phyloP scores from a whole-genome alignment of 2,888 invertebrate species.

The Dorcus parallelipipedus region DNA sequence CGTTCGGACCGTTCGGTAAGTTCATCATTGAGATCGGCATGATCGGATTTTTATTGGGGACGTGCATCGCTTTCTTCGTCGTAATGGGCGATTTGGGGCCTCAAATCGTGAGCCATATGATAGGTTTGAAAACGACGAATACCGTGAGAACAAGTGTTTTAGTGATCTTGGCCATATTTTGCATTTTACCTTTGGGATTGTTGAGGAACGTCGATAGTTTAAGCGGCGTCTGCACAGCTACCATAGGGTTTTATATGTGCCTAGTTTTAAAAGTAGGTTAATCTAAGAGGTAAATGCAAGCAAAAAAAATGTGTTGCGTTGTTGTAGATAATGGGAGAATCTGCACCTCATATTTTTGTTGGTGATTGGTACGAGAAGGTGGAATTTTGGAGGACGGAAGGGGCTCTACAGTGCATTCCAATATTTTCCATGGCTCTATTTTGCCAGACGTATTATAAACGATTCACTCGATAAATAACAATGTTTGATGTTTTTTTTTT shows the following conservation, averaged over 20 bases:
- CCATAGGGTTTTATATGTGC: conserved; percentile 87
- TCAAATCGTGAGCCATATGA: conserved; percentile 78
- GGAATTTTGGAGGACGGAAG: conserved; percentile 78
- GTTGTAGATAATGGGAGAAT: conserved; percentile 72
- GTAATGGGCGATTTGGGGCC: conserved; percentile 98
- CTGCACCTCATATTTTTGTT: conserved; percentile 68
- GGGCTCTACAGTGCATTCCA: conserved; percentile 87
- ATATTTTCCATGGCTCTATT: conserved; percentile 96
- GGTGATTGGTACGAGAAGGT: conserved; percentile 73
- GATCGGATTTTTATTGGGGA: conserved; percentile 90
- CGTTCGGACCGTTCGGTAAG: conserved; percentile 89
- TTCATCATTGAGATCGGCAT: conserved; percentile 87
- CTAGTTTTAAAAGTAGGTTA: conserved; percentile 75
- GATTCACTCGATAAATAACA: neutral
- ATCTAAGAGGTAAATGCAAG: neutral
- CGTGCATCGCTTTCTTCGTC: conserved; percentile 94
- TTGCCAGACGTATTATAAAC: conserved; percentile 79
- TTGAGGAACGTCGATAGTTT: conserved; percentile 87
- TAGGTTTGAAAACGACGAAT: conserved; percentile 33
- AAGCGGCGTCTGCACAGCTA: conserved; percentile 81
- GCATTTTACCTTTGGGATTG: conserved; percentile 86
- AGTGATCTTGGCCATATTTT: conserved; percentile 69
- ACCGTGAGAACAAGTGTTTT: conserved; percentile 63
- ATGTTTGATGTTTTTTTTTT: neutral
- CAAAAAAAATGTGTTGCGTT: neutral